These are phyloP conservation scores for Pocillopora meandrina DNA, from an alignment of 92 coral and sea anemone genomes.

Conservation along the genomic window DNA sequence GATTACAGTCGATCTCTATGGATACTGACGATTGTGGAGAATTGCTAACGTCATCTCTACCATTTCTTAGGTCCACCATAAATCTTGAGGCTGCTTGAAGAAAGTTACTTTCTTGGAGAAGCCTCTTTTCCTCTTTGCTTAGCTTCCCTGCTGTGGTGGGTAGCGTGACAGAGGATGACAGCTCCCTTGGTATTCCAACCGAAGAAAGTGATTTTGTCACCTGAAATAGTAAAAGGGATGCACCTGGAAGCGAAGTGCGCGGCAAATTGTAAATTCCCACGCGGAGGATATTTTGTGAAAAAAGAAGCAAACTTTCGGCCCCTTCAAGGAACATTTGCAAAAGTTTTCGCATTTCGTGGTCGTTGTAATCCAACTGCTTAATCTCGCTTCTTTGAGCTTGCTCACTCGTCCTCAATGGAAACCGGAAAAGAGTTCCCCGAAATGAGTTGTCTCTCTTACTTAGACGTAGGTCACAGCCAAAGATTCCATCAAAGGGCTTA, in stretches of 20 bases:
- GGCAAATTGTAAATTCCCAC: slow-evolving; percentile 66
- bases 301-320: slow-evolving; percentile 71
- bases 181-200: not conserved
- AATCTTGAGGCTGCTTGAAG: slow-evolving; percentile 48
- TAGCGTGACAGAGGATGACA: slow-evolving; percentile 1
- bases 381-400: slow-evolving; percentile 72
- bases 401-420: slow-evolving; percentile 33
- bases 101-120: slow-evolving; percentile 43
- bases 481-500: slow-evolving; percentile 44
- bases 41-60: not conserved
- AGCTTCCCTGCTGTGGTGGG: slow-evolving; percentile 22
- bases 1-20: not conserved
- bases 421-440: slow-evolving; percentile 68
- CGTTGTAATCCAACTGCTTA: slow-evolving; percentile 64
- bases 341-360: slow-evolving; percentile 62
- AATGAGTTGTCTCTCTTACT: slow-evolving; percentile 25
- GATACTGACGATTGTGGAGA: slow-evolving; percentile 23
- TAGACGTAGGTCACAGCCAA: slow-evolving; percentile 69
- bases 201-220: slow-evolving; percentile 5
- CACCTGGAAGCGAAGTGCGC: not conserved
- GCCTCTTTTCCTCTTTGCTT: slow-evolving; percentile 20
- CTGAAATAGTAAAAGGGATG: slow-evolving; percentile 12
- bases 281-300: slow-evolving; percentile 73
- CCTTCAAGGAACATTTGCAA: slow-evolving; percentile 58
- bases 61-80: not conserved